These are phyloP conservation scores for Syngnathus typhle DNA, from an alignment of 2,113 vertebrate genomes.

Conservation along the genomic window DNA sequence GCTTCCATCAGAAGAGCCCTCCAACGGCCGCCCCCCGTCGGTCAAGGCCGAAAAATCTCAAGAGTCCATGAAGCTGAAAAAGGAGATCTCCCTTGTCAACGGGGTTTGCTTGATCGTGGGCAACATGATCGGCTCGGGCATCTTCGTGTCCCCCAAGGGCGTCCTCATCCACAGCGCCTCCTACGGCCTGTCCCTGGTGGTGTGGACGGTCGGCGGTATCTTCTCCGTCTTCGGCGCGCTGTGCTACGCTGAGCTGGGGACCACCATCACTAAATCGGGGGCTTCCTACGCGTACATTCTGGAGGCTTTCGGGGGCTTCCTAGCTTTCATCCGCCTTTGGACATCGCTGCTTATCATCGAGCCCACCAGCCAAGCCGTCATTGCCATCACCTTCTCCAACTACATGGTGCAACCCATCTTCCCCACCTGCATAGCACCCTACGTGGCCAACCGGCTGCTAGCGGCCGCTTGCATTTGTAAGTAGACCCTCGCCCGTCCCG, in stretches of 20 bases:
- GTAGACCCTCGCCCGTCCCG: slow-evolving; percentile 36
- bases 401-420: slow-evolving; percentile 89
- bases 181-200: slow-evolving; percentile 81
- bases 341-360: slow-evolving; percentile 89
- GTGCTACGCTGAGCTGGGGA: slow-evolving; percentile 89
- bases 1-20: slow-evolving; percentile 49
- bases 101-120: slow-evolving; percentile 88
- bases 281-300: slow-evolving; percentile 91
- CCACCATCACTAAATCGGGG: slow-evolving; percentile 89
- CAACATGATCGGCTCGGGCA: slow-evolving; percentile 92
- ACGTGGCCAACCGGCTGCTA: slow-evolving; percentile 77
- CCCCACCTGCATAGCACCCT: slow-evolving; percentile 78
- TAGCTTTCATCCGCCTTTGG: slow-evolving; percentile 87
- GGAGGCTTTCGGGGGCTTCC: slow-evolving; percentile 82
- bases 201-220: slow-evolving; percentile 83
- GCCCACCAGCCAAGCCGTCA: slow-evolving; percentile 87
- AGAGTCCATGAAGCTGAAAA: slow-evolving; percentile 80
- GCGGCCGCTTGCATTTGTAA: slow-evolving; percentile 88
- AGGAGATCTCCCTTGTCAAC: slow-evolving; percentile 86
- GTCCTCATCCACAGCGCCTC: slow-evolving; percentile 85
- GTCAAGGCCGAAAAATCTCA: slow-evolving; percentile 12
- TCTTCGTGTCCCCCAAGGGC: slow-evolving; percentile 90
- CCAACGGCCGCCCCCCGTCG: slow-evolving; percentile 30
- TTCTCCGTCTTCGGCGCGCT: slow-evolving; percentile 88
- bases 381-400: slow-evolving; percentile 91